Percentiles rank a stretch among this genome's conserved stretches.
These are phyloP conservation scores for Montipora capricornis DNA, from an alignment of 64 coral and sea anemone species.

Conservation along the genomic window DNA sequence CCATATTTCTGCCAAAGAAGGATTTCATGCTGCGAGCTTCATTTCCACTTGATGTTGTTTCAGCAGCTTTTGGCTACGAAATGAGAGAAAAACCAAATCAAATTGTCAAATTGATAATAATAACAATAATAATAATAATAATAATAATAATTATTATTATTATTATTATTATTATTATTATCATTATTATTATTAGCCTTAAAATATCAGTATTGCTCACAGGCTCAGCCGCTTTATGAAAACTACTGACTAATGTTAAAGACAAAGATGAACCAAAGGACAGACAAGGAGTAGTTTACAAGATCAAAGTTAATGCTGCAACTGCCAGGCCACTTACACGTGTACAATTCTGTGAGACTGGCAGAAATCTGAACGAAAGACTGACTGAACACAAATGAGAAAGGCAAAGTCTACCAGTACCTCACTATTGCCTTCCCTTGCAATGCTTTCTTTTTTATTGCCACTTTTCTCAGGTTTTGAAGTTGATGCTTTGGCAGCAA, in stretches of 20 bases:
- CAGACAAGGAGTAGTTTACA: too few species aligned
- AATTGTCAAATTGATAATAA: background rate
- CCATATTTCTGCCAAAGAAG: conserved; percentile 61
- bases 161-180: too few species aligned
- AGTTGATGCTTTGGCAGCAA: conserved; percentile 48
- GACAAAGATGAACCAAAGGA: too few species aligned
- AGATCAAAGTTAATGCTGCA: background rate
- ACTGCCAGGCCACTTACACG: too few species aligned
- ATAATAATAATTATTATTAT: too few species aligned
- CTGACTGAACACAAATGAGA: too few species aligned
- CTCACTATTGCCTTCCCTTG: background rate
- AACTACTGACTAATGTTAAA: too few species aligned
- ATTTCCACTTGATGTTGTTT: background rate
- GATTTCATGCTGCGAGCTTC: conserved; percentile 51
- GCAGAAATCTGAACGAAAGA: too few species aligned
- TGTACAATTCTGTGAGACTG: too few species aligned
- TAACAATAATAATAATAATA: background rate
- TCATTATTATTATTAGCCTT: too few species aligned
- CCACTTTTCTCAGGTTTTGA: conserved; percentile 39
- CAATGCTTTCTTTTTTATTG: background rate
- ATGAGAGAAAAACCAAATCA: background rate
- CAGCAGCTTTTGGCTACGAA: background rate
- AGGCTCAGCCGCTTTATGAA: too few species aligned
- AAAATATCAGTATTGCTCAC: too few species aligned
- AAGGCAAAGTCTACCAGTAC: background rate